A percentile compares a stretch with the other conserved stretches of the same genome.
Conservation (phyloP, 2,113 vertebrate species). For the Grammomys dolichurus region DNA sequence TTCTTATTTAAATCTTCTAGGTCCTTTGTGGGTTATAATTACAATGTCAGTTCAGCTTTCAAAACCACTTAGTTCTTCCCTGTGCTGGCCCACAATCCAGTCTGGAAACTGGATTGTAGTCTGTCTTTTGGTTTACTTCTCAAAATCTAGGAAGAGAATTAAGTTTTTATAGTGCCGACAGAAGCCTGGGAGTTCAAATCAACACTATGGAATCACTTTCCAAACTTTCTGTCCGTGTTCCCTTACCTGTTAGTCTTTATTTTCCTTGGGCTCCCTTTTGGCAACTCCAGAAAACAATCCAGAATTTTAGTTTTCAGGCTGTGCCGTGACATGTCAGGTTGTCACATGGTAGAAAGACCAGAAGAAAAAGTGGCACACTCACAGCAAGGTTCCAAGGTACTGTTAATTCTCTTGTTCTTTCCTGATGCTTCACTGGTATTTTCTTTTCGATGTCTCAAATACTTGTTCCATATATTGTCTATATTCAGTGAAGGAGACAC, state of each 20-base stretch:
- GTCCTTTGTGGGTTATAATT: background rate
- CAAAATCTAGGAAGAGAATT: background rate
- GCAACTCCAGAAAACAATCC: background rate
- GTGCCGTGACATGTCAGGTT: background rate
- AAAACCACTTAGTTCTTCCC: background rate
- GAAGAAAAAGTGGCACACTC: background rate
- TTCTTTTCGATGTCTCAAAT: conserved; percentile 5
- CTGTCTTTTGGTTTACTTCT: conserved; percentile 34
- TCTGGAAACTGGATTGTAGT: background rate
- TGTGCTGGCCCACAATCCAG: background rate
- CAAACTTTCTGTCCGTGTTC: background rate
- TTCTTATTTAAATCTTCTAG: conserved; percentile 6
- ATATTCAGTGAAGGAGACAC: background rate
- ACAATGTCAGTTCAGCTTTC: background rate
- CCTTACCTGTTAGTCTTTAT: background rate
- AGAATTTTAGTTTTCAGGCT: background rate
- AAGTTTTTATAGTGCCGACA: background rate
- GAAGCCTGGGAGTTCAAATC: background rate
- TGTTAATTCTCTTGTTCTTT: background rate
- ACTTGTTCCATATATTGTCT: background rate
- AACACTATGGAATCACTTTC: background rate
- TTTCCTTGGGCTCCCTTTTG: background rate
- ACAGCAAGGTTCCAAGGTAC: background rate
- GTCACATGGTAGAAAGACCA: background rate
- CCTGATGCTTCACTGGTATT: background rate